These are phyloP conservation scores for Pristionchus japonicus DNA, from an alignment of 2,888 invertebrate genomes.

Conservation along the genomic window DNA sequence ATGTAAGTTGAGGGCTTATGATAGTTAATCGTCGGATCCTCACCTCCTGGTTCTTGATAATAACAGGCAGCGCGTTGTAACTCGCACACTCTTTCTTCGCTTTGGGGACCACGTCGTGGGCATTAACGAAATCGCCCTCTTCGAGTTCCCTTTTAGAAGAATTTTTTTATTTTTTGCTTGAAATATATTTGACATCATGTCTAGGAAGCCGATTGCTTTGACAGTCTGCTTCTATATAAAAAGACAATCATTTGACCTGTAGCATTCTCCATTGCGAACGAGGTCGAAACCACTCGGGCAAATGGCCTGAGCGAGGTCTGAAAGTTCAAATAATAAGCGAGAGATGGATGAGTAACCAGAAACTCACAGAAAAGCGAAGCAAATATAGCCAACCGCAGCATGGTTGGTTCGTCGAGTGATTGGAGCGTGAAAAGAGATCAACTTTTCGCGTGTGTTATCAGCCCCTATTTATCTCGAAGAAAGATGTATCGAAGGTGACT, in stretches of 20 bases:
- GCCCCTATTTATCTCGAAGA: not conserved
- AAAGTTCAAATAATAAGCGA: no score
- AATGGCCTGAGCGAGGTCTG: not conserved
- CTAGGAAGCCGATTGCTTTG: no score
- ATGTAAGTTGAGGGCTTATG: no score
- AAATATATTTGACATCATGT: no score
- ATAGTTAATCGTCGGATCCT: no score
- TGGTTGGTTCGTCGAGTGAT: not conserved
- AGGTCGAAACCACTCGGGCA: not conserved
- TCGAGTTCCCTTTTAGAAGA: not conserved
- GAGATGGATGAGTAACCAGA: no score
- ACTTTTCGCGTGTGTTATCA: not conserved
- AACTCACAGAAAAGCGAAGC: not conserved
- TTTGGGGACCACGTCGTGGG: no score
- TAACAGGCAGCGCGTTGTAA: not conserved
- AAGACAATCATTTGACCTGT: not conserved
- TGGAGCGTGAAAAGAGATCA: not conserved
- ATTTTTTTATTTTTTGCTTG: no score
- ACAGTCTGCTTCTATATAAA: no score
- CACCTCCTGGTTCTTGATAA: not conserved
- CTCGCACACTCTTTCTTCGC: not conserved
- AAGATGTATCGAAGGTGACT: not conserved
- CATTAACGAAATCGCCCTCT: not conserved
- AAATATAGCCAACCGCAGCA: not conserved
- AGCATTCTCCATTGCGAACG: not conserved